phyloP scores from a whole-genome alignment of 1,140 invertebrate genomes.

The Nilaparvata lugens region DNA sequence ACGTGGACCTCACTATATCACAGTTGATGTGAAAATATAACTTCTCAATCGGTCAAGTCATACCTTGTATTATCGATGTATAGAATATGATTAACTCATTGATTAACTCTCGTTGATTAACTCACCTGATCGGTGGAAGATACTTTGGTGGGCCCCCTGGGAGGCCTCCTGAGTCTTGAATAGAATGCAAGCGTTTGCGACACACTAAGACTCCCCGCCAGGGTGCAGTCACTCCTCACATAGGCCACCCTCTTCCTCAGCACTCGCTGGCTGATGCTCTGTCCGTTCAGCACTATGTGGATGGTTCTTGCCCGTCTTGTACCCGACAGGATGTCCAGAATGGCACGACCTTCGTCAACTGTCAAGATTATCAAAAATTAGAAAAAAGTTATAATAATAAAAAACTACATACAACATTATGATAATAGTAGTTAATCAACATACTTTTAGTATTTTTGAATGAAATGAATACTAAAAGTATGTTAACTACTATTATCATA shows the following conservation, averaged over 20 bases:
- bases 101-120: too few species aligned
- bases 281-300: conserved; percentile 79
- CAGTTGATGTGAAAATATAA: too few species aligned
- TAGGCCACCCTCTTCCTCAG: conserved; percentile 55
- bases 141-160: conserved; percentile 19
- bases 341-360: conserved; percentile 64
- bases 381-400: too few species aligned
- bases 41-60: too few species aligned
- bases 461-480: too few species aligned
- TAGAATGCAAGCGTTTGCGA: conserved; percentile 25
- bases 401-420: too few species aligned
- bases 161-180: conserved; percentile 23
- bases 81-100: too few species aligned
- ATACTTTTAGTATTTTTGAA: too few species aligned
- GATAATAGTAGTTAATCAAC: too few species aligned
- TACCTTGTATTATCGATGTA: too few species aligned
- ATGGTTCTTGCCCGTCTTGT: conserved; percentile 56
- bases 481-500: too few species aligned
- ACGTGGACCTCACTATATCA: too few species aligned
- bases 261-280: conserved; percentile 57
- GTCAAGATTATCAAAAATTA: conserved; percentile 16
- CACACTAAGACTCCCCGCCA: conserved; percentile 41
- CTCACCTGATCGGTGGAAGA: conserved; percentile 23
- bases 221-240: conserved; percentile 47
- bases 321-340: conserved; percentile 74